Evolutionary conservation across 2,888 invertebrate genomes (phyloP).

Genomic region (Formica aserva): DNA sequence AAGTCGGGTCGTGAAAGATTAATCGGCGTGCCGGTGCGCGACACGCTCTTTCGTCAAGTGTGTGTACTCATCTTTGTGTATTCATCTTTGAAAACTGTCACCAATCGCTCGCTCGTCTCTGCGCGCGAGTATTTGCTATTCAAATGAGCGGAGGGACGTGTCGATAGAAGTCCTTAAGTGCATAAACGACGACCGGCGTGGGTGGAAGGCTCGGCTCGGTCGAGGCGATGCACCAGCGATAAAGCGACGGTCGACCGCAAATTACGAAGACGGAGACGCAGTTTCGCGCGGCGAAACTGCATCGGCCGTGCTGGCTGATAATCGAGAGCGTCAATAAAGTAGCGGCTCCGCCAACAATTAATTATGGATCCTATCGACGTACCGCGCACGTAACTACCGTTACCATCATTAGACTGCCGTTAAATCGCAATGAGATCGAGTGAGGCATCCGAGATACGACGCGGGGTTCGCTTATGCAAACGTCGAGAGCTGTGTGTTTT

Average conservation of each 20-base stretch:
- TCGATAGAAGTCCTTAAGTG: slow-evolving; percentile 50
- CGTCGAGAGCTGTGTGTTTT: slow-evolving; percentile 40
- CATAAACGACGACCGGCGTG: slow-evolving; percentile 11
- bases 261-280: slow-evolving; percentile 51
- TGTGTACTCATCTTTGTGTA: slow-evolving; percentile 18
- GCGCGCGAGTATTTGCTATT: slow-evolving; percentile 41
- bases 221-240: slow-evolving; percentile 39
- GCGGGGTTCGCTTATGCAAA: slow-evolving; percentile 43
- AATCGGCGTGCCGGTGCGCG: slow-evolving; percentile 20
- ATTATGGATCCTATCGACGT: slow-evolving; percentile 54
- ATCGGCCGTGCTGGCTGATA: slow-evolving; percentile 54
- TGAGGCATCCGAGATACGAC: background rate
- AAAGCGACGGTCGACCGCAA: slow-evolving; percentile 53
- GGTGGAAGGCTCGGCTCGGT: background rate
- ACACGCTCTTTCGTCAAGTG: slow-evolving; percentile 33
- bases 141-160: slow-evolving; percentile 46
- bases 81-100: slow-evolving; percentile 47
- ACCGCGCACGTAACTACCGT: slow-evolving; percentile 31
- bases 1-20: slow-evolving; percentile 47
- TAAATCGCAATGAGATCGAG: slow-evolving; percentile 47
- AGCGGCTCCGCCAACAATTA: slow-evolving; percentile 62
- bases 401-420: slow-evolving; percentile 53
- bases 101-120: slow-evolving; percentile 11
- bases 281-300: slow-evolving; percentile 8
- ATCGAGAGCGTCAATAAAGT: slow-evolving; percentile 60